Evolutionary conservation across 2,888 invertebrate genomes (phyloP).

Genomic region (Calliopum simillimum): DNA sequence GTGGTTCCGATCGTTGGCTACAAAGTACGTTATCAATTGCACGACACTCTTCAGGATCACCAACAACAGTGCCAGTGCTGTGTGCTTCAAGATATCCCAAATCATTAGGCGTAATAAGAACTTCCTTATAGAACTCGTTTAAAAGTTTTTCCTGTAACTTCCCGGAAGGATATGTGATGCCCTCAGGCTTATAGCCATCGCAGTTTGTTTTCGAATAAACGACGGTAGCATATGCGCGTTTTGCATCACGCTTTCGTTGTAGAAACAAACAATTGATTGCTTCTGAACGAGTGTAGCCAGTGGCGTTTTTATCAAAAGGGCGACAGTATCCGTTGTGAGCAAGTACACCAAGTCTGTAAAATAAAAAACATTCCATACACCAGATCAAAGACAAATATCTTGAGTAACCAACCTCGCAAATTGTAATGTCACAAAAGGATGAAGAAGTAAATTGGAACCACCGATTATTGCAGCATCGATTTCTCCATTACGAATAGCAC

Average conservation of each 20-base stretch:
- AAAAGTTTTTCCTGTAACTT: conserved; percentile 73
- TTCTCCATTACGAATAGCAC: conserved; percentile 80
- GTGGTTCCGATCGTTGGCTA: conserved; percentile 78
- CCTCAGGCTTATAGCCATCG: conserved; percentile 81
- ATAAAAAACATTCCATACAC: neutral
- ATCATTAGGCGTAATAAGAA: conserved; percentile 70
- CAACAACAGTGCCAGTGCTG: conserved; percentile 83
- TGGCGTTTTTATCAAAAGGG: conserved; percentile 86
- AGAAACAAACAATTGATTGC: conserved; percentile 78
- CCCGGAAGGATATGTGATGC: conserved; percentile 77
- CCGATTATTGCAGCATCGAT: conserved; percentile 93
- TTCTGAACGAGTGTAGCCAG: conserved; percentile 88
- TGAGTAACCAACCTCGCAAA: conserved; percentile 74
- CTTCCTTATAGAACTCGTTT: conserved; percentile 76
- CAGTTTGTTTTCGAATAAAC: conserved; percentile 85
- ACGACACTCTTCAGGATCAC: conserved; percentile 92
- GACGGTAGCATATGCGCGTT: conserved; percentile 76
- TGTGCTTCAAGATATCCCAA: conserved; percentile 89
- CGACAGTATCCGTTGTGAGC: conserved; percentile 89
- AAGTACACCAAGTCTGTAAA: conserved; percentile 74
- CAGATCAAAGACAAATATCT: neutral
- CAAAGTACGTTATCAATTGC: conserved; percentile 86
- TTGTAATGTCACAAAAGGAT: conserved; percentile 89
- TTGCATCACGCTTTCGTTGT: conserved; percentile 78
- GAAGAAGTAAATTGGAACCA: conserved; percentile 86